A percentile compares a stretch with the other conserved stretches of the same genome.
These are phyloP conservation scores for Labeo rohita DNA, from an alignment of 2,113 vertebrate species.

Conservation along the genomic window DNA sequence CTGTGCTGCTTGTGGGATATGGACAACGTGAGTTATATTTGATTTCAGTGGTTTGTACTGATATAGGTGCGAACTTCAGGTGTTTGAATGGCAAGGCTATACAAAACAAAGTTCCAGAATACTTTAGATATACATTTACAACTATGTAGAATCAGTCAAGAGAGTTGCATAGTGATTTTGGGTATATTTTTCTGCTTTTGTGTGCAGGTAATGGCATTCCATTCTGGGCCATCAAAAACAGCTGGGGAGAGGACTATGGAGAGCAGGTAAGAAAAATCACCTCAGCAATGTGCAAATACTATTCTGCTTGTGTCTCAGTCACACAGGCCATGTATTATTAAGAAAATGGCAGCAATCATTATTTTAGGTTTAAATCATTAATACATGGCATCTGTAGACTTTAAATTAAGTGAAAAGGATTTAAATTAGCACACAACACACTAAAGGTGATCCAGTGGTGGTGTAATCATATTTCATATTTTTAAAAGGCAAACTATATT, in stretches of 20 bases:
- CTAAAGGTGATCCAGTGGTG: too few relatives aligned
- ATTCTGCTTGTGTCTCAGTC: not conserved
- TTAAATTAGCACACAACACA: not conserved
- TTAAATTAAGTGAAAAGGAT: not conserved
- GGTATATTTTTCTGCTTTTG: not conserved
- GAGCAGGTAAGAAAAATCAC: slow-evolving; percentile 78
- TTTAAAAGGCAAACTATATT: too few relatives aligned
- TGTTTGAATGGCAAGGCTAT: not conserved
- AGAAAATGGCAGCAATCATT: not conserved
- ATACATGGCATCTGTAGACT: not conserved
- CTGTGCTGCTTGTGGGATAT: slow-evolving; percentile 87
- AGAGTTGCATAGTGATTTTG: not conserved
- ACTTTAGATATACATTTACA: not conserved
- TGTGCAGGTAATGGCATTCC: slow-evolving; percentile 77
- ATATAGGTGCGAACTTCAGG: not conserved
- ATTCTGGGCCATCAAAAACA: slow-evolving; percentile 95
- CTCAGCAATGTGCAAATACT: not conserved
- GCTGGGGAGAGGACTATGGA: slow-evolving; percentile 89
- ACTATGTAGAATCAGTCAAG: not conserved
- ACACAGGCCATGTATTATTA: not conserved
- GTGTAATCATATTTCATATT: too few relatives aligned
- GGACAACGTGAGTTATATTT: slow-evolving; percentile 80
- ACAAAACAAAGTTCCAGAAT: not conserved
- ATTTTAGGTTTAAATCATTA: not conserved
- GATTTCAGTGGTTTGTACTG: not conserved